phyloP scores from a whole-genome alignment of 2,888 invertebrate species.

The Helleia helle region DNA sequence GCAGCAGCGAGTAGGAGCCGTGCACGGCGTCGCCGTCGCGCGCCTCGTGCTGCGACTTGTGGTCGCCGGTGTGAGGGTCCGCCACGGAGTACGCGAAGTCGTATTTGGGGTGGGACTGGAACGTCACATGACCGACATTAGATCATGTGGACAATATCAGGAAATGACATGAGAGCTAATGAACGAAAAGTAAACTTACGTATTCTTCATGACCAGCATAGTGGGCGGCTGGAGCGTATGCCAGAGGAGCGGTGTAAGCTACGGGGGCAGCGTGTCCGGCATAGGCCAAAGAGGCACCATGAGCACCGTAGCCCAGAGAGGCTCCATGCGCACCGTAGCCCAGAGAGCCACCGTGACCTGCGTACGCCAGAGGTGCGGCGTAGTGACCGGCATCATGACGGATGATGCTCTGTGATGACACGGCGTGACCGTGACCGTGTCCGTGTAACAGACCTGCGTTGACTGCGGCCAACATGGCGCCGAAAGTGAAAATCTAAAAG shows the following conservation, averaged over 20 bases:
- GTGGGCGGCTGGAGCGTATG: conserved; percentile 30
- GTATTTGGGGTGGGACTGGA: conserved; percentile 36
- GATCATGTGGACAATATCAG: too few relatives aligned
- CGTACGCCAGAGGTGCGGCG: conserved; percentile 29
- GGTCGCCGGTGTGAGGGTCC: conserved; percentile 63
- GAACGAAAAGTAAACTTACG: conserved; percentile 26
- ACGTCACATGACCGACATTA: neutral
- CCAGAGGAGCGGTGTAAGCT: conserved; percentile 26
- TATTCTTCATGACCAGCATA: conserved; percentile 30
- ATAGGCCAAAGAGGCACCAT: conserved; percentile 25
- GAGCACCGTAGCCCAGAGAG: too few relatives aligned
- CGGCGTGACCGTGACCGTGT: conserved; percentile 31
- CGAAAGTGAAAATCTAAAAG: conserved; percentile 30
- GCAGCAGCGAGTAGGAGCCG: conserved; percentile 67
- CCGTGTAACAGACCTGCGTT: conserved; percentile 45
- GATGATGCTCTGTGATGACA: conserved; percentile 41
- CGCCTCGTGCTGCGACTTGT: conserved; percentile 53
- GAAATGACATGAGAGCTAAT: too few relatives aligned
- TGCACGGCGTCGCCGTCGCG: conserved; percentile 58
- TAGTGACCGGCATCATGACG: conserved; percentile 35
- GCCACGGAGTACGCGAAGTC: conserved; percentile 55
- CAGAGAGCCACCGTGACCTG: conserved; percentile 26
- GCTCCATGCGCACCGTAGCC: conserved; percentile 25
- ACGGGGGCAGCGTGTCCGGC: conserved; percentile 26
- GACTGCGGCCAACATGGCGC: conserved; percentile 37